Evolutionary conservation across 2,113 vertebrate genomes (phyloP).

Genomic region (Muntiacus muntjak): DNA sequence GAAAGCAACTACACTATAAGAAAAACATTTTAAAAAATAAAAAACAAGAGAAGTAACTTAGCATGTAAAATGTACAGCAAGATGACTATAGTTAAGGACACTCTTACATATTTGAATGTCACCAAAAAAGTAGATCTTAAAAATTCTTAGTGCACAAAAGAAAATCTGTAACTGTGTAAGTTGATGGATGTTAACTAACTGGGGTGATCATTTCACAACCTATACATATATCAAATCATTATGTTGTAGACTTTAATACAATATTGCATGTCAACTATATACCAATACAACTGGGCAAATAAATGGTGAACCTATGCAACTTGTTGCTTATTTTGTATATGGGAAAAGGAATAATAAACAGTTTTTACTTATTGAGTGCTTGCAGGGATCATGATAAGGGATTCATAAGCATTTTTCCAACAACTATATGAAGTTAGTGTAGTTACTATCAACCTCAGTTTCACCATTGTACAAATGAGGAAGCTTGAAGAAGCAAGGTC

Average conservation of each 20-base stretch:
- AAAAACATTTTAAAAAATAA: background rate
- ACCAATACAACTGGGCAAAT: background rate
- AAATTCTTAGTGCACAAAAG: background rate
- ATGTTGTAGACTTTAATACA: background rate
- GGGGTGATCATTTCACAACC: background rate
- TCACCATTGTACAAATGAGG: background rate
- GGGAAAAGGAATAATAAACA: background rate
- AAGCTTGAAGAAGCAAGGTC: background rate
- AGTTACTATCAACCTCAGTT: background rate
- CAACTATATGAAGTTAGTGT: background rate
- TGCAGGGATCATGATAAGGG: background rate
- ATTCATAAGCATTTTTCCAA: background rate
- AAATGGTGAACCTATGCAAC: background rate
- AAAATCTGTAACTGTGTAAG: background rate
- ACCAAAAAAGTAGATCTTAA: background rate
- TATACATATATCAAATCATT: background rate
- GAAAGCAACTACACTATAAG: background rate
- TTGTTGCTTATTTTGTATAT: background rate
- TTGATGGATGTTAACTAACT: background rate
- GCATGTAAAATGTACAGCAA: background rate
- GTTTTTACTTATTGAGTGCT: background rate
- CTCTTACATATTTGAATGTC: background rate
- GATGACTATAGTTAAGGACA: background rate
- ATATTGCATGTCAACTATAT: background rate
- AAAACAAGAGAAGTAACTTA: background rate